phyloP scores from a whole-genome alignment of 2,113 vertebrate genomes.

The Rhineura floridana region DNA sequence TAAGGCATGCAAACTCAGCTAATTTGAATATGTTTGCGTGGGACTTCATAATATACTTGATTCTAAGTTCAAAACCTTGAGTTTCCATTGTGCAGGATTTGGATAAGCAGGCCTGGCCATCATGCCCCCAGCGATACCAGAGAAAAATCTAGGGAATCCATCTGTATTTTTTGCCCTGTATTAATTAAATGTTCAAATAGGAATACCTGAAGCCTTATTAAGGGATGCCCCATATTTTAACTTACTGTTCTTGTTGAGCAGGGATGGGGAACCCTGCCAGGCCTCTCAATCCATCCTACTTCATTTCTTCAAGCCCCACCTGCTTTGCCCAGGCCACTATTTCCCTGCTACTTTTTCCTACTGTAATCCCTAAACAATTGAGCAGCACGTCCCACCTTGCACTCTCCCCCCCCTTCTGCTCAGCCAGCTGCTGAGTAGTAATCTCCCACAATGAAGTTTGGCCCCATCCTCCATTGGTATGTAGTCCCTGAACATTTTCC shows the following conservation, averaged over 20 bases:
- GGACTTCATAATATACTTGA: not conserved
- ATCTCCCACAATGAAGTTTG: not conserved
- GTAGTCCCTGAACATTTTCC: not conserved
- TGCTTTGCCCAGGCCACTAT: not conserved
- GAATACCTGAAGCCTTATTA: not conserved
- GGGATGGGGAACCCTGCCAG: not conserved
- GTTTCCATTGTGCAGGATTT: not conserved
- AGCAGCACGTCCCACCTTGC: not conserved
- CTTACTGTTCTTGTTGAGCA: not conserved
- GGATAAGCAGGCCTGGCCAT: not conserved
- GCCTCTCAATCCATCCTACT: not conserved
- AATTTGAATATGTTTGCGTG: not conserved
- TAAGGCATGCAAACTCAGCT: not conserved
- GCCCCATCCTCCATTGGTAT: not conserved
- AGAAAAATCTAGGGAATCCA: not conserved
- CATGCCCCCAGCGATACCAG: too few relatives aligned
- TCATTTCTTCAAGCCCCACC: not conserved
- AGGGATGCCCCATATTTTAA: not conserved
- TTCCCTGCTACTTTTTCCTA: not conserved
- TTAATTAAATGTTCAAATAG: not conserved
- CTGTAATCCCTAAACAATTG: not conserved
- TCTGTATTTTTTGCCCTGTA: not conserved
- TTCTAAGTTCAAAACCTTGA: not conserved
- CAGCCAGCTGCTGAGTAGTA: not conserved
- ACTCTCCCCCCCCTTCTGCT: not conserved